phyloP scores from a whole-genome alignment of 1,140 invertebrate species.

The Triops longicaudatus region DNA sequence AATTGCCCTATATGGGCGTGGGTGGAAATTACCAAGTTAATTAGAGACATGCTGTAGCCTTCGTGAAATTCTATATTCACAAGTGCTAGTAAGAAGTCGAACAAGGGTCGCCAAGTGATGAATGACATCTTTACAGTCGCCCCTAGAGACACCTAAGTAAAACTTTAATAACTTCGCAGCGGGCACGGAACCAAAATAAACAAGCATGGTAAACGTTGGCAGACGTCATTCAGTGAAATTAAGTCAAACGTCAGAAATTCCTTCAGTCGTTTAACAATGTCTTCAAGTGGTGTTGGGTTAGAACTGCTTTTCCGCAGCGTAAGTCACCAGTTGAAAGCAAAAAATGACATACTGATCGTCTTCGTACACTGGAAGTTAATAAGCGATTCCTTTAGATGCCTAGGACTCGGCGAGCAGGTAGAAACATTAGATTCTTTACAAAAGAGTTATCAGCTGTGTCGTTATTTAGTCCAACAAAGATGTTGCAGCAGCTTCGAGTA shows the following conservation, averaged over 20 bases:
- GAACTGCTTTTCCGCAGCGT: neutral
- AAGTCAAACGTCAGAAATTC: neutral
- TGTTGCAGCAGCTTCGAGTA: slow-evolving; percentile 36
- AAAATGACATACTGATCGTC: slow-evolving; percentile 58
- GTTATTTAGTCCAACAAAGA: neutral
- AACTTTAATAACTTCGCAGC: no score
- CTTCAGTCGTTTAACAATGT: neutral
- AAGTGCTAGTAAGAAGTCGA: no score
- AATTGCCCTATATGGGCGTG: no score
- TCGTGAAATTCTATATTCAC: no score
- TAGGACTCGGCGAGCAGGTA: slow-evolving; percentile 60
- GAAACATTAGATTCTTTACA: slow-evolving; percentile 21
- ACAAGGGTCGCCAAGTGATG: no score
- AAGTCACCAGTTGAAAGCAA: slow-evolving; percentile 43
- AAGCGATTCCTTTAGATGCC: slow-evolving; percentile 59
- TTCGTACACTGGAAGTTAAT: slow-evolving; percentile 61
- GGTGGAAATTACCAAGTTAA: no score
- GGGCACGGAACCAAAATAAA: no score
- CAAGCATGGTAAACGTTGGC: neutral
- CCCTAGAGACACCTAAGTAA: no score
- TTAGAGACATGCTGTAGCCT: no score
- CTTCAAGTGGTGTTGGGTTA: neutral
- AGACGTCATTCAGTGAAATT: neutral
- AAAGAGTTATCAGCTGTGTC: no score
- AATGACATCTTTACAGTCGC: no score